Conservation (phyloP, 2,797 vertebrate genomes). For the Bothrops alternatus region DNA sequence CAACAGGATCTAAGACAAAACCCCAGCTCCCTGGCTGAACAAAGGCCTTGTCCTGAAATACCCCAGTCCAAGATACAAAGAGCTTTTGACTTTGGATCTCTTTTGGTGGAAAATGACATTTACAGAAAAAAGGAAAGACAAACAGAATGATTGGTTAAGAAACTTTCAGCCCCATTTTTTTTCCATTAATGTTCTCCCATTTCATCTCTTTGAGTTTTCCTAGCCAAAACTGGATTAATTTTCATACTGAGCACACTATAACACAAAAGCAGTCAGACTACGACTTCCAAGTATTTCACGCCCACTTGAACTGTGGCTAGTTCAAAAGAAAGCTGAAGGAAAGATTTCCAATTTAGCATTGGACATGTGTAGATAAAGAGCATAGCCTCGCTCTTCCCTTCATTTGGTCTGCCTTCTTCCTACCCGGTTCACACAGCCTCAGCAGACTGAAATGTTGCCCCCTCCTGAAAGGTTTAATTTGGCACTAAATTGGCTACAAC, state of each 20-base stretch:
- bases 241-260: background rate
- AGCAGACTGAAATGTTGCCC: background rate
- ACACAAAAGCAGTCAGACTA: background rate
- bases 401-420: background rate
- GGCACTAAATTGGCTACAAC: background rate
- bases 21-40: background rate
- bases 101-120: background rate
- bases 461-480: background rate
- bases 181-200: background rate
- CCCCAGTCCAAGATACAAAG: background rate
- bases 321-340: background rate
- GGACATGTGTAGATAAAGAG: background rate
- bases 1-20: background rate
- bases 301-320: background rate
- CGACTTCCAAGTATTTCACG: background rate
- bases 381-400: background rate
- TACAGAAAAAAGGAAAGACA: background rate
- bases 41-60: background rate
- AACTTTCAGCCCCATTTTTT: background rate
- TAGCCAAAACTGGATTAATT: background rate
- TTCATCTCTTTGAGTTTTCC: background rate
- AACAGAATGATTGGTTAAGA: background rate
- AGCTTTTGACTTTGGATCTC: background rate
- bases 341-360: background rate
- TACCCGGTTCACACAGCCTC: background rate